Base-by-base conservation (phyloP, 2,113 vertebrate species). In the Calypte anna region DNA sequence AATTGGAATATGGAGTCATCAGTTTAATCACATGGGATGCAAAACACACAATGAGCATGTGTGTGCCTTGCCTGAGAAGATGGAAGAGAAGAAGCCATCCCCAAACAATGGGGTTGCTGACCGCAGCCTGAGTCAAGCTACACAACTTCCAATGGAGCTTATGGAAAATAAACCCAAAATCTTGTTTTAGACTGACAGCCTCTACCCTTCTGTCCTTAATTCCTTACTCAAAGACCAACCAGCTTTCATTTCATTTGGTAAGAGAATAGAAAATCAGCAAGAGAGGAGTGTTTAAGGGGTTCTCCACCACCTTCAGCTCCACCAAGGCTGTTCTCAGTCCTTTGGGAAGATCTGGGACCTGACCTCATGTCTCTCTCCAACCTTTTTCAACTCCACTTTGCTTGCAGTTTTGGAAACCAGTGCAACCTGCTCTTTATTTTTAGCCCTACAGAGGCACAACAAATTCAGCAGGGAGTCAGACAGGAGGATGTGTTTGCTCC, bases 61-160 rank as follows among this genome's bases (percentile, higher is more conserved):
- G 23, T 14, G 9, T 13, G 43, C 63, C 50, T 80, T 69, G 75
- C 50, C 50, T 17, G 64, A 57, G 48, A 38, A 10, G 50, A 43
- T 5, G 19, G 64, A 68, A 38, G 36, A 48, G 74, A 33, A 57
- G 90, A 25, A 88, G 58, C n/a, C 51, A 31, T 19, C 17, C 38
- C 21, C 0, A 3, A 48, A 36, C 20, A 8, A 27, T 33, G 33
- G 12, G 31, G 46, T 25, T 44, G 30, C 46, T 58, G 67, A 61
- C 17, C 2, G 0, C 53, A 92, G 77, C 46, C 82, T 17, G 14
- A 50, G 17, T 31, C 3, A 0, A 22, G 19, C 33, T 14, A 5
- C 33, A 46, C 75, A 87, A 69, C n/a, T 33, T 23, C 50, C 27
- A 57, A 18, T 76, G 66, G 13, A 82, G 10, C 53, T 61, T 46